Base-by-base conservation (phyloP, 37 sponge, comb jelly and placozoan genomes). In the Dysidea cf. avara region DNA sequence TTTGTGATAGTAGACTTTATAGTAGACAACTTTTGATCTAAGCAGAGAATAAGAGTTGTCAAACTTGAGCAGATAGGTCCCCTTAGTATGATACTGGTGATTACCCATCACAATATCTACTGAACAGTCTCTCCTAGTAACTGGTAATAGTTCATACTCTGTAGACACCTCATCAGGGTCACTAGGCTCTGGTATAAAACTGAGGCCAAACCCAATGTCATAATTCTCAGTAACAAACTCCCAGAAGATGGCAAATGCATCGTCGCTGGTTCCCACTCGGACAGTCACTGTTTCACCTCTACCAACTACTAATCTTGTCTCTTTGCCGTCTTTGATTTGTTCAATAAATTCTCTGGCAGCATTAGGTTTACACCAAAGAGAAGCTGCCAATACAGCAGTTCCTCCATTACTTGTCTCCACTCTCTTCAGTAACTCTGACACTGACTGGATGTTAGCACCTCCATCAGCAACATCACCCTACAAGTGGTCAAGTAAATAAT, bases 201-300 rank as follows among this genome's bases (percentile, higher is more conserved):
- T 80, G 13, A 90, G 77, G 16, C 96, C 96, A 84, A 95, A 95
- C 34, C 88, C 96, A 52, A 95, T 75, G 48, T 87, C 92, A 40
- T 81, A 87, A 30, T 72, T 74, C 50, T 83, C 88, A 13, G 96
- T 91, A 17, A 84, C 92, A 68, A 95, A 95, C 61, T 95, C 91
- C 88, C 88, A 95, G 61, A 86, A 88, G 30, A 91, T 61, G 35
- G 82, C 89, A 31, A 89, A 73, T 29, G 94, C 92, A 13, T 64
- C 76, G 12, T 63, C 61, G 53, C 70, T 82, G 1, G 96, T 95
- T 26, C 85, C 85, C 17, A 91, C 94, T 39, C 81, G 79, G 21
- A 95, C 83, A 14, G 73, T 58, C 9, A 87, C 83, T 18, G 71
- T 72, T 57, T 95, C 96, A 39, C 92, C 85, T 17, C 89, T 77